Percentiles rank a stretch among this genome's conserved stretches.
Conservation (phyloP, 2,797 vertebrate genomes). For the Mus minutoides region DNA sequence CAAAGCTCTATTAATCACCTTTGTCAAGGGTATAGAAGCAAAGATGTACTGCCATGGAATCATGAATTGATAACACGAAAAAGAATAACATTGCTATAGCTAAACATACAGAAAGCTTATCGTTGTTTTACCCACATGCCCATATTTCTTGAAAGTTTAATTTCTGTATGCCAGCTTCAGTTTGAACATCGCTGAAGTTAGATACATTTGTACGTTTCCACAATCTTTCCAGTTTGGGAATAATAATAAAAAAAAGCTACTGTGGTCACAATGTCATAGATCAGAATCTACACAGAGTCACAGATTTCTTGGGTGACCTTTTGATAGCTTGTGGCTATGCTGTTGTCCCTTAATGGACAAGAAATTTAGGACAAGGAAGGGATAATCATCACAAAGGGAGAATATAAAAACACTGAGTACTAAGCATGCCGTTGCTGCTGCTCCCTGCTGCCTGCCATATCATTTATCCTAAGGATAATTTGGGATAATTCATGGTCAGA, state of each 20-base stretch:
- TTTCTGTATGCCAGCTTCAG: background rate
- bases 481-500: background rate
- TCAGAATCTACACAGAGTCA: background rate
- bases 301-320: background rate
- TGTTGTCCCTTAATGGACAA: background rate
- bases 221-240: background rate
- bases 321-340: background rate
- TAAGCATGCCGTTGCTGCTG: background rate
- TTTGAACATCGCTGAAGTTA: background rate
- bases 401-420: background rate
- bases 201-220: background rate
- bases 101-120: background rate
- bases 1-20: background rate
- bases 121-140: background rate
- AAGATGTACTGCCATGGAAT: background rate
- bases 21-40: background rate
- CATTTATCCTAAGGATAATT: background rate
- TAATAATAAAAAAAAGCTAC: background rate
- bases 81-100: background rate
- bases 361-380: background rate
- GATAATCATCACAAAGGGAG: background rate
- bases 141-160: background rate
- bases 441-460: background rate
- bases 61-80: background rate
- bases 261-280: background rate